phyloP scores from a whole-genome alignment of 30 jellyfish, hydroid and myxozoan species.

The Rhopilema esculentum region DNA sequence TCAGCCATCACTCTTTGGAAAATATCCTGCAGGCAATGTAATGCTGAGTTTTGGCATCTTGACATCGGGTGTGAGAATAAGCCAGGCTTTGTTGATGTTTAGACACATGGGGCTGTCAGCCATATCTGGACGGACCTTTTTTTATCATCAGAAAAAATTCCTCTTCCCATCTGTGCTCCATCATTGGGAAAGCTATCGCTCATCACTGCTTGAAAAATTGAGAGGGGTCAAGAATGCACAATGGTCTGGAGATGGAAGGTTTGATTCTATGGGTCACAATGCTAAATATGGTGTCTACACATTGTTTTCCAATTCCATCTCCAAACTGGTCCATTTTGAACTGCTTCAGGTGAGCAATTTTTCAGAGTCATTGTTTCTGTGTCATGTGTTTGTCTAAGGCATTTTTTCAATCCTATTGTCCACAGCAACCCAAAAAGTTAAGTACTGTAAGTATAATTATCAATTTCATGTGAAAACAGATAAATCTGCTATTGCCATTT shows the following conservation, averaged over 20 bases:
- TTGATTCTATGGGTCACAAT: constrained; percentile 4
- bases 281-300: constrained; percentile 33
- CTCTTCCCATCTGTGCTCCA: constrained; percentile 36
- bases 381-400: not conserved
- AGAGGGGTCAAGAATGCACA: constrained; percentile 17
- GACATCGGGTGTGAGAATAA: constrained; percentile 43
- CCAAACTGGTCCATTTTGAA: constrained; percentile 24
- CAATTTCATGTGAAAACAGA: constrained; percentile 23
- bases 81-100: constrained; percentile 32
- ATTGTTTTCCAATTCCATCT: constrained; percentile 11
- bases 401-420: not conserved
- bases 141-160: constrained; percentile 37
- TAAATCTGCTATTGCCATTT: not conserved
- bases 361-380: not conserved
- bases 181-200: constrained; percentile 21
- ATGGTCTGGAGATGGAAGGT: constrained; percentile 43
- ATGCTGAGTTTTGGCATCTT: constrained; percentile 47
- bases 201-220: constrained; percentile 7
- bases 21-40: constrained; percentile 62
- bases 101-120: constrained; percentile 43
- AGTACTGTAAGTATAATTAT: not conserved
- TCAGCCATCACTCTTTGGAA: constrained; percentile 41
- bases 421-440: constrained; percentile 7
- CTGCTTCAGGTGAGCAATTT: constrained; percentile 17
- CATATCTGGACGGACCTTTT: constrained; percentile 23